phyloP scores from a whole-genome alignment of 1,140 invertebrate genomes.

The Drosophila ficusphila region DNA sequence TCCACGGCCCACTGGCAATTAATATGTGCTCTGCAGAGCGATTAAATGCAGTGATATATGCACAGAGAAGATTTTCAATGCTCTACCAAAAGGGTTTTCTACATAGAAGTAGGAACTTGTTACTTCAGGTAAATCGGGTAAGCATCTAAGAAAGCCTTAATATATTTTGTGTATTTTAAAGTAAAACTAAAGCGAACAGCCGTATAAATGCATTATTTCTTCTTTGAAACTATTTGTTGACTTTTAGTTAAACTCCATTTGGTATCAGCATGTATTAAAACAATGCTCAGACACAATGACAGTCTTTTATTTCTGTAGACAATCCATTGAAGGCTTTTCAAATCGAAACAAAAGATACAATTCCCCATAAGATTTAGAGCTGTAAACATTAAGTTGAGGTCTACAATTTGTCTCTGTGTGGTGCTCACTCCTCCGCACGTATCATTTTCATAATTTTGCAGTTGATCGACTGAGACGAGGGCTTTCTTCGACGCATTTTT shows the following conservation, averaged over 20 bases:
- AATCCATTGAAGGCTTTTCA: not conserved
- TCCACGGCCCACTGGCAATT: slow-evolving; percentile 49
- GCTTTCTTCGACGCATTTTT: slow-evolving; percentile 64
- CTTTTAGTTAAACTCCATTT: no score
- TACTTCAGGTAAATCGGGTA: no score
- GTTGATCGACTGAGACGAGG: slow-evolving; percentile 62
- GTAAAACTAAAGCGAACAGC: no score
- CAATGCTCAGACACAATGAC: no score
- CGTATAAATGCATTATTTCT: no score
- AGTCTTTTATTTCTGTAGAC: no score
- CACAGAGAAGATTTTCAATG: slow-evolving; percentile 39
- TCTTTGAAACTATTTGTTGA: no score
- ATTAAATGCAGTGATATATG: slow-evolving; percentile 39
- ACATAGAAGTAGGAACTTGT: no score
- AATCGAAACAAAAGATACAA: not conserved
- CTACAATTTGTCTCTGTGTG: slow-evolving; percentile 8
- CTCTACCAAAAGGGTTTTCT: not conserved
- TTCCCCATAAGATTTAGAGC: not conserved
- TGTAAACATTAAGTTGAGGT: not conserved
- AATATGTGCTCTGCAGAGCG: slow-evolving; percentile 20
- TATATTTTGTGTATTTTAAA: no score
- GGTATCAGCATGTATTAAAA: no score
- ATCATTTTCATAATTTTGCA: slow-evolving; percentile 66
- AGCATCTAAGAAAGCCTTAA: no score
- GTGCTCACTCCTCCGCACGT: slow-evolving; percentile 33